A percentile compares a stretch with the other conserved stretches of the same genome.
phyloP scores from a whole-genome alignment of 2,888 invertebrate genomes.

The Erebia palarica region DNA sequence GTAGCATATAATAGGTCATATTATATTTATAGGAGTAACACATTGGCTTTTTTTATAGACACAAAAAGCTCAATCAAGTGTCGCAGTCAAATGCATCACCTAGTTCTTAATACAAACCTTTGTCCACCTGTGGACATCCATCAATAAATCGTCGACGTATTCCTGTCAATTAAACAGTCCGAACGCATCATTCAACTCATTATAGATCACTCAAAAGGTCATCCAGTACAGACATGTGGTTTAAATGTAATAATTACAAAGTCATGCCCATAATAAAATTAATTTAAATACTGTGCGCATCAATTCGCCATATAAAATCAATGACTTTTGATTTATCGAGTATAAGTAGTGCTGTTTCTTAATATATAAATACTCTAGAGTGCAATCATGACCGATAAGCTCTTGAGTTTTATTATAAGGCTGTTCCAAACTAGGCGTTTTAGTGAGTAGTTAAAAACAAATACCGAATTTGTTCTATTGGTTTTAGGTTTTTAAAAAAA shows the following conservation, averaged over 20 bases:
- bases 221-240: constrained; percentile 3
- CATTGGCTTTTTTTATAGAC: too few relatives aligned
- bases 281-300: constrained; percentile 13
- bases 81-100: too few relatives aligned
- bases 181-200: not conserved
- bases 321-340: constrained; percentile 18
- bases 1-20: too few relatives aligned
- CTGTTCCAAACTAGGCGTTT: constrained; percentile 14
- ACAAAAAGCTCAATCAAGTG: too few relatives aligned
- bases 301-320: constrained; percentile 1
- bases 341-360: constrained; percentile 30
- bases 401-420: constrained; percentile 17
- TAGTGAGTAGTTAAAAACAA: not conserved
- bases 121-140: too few relatives aligned
- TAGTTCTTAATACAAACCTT: not conserved
- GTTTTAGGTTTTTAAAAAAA: too few relatives aligned
- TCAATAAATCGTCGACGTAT: not conserved
- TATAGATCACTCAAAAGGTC: constrained; percentile 10
- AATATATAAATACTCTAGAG: constrained; percentile 32
- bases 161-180: not conserved
- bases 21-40: too few relatives aligned
- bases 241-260: constrained; percentile 10
- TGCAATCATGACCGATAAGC: constrained; percentile 25
- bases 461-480: too few relatives aligned
- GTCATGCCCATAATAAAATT: constrained; percentile 14